Percentiles rank a stretch among this genome's conserved stretches.
Conservation (phyloP, 2,797 vertebrate species). For the Cyclopterus lumpus region DNA sequence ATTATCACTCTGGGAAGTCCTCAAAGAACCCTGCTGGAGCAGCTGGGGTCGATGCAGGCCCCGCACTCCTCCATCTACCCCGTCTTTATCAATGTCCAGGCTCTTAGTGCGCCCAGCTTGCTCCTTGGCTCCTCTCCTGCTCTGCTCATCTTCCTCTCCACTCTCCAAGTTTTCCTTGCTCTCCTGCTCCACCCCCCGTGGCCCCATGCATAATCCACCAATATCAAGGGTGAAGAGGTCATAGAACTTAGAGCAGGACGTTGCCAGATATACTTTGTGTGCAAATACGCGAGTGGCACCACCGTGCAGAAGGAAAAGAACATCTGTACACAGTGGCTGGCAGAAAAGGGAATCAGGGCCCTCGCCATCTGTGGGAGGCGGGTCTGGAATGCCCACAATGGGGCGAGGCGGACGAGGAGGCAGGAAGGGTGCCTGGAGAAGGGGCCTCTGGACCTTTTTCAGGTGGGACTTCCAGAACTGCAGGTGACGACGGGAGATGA, state of each 20-base stretch:
- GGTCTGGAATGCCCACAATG: conserved; percentile 88
- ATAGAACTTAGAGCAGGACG: conserved; percentile 93
- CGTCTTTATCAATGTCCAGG: conserved; percentile 85
- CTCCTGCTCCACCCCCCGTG: conserved; percentile 59
- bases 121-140: conserved; percentile 83
- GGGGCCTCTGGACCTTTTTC: conserved; percentile 90
- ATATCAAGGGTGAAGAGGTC: conserved; percentile 89
- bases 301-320: conserved; percentile 87
- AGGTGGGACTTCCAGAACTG: conserved; percentile 96
- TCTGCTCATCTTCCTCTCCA: conserved; percentile 83
- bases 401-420: conserved; percentile 90
- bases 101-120: conserved; percentile 87
- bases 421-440: conserved; percentile 91
- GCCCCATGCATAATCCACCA: conserved; percentile 27
- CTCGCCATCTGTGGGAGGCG: conserved; percentile 77
- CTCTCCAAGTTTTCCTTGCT: conserved; percentile 67
- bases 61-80: conserved; percentile 66
- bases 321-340: conserved; percentile 88
- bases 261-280: conserved; percentile 92
- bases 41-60: conserved; percentile 72
- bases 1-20: conserved; percentile 87
- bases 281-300: conserved; percentile 87
- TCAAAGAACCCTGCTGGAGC: conserved; percentile 78
- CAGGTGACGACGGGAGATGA: conserved; percentile 92
- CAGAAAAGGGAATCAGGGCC: conserved; percentile 87